These are phyloP conservation scores for Callinectes sapidus DNA, from an alignment of 2,888 invertebrate species.

Conservation along the genomic window DNA sequence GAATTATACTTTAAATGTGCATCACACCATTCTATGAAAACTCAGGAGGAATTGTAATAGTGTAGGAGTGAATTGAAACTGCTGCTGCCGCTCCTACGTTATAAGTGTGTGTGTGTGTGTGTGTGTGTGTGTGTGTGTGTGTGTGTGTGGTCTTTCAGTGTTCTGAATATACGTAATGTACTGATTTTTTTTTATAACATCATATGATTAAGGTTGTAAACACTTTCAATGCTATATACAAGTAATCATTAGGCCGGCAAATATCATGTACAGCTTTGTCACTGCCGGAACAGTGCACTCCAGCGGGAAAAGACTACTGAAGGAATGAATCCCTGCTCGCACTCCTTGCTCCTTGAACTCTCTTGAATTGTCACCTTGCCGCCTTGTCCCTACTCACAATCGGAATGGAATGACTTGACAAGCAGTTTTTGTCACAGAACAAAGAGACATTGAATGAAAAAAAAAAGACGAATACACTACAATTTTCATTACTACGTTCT, in stretches of 20 bases:
- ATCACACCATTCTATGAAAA: too few relatives aligned
- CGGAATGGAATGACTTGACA: not conserved
- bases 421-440: not conserved
- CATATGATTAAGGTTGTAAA: not conserved
- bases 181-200: not conserved
- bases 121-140: not conserved
- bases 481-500: not conserved
- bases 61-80: not conserved
- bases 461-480: not conserved
- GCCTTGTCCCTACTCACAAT: not conserved
- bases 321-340: not conserved
- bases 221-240: not conserved
- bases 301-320: not conserved
- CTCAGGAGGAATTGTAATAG: too few relatives aligned
- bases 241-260: not conserved
- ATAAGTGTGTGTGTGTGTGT: constrained; percentile 7
- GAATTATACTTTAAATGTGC: too few relatives aligned
- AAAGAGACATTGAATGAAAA: not conserved
- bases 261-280: not conserved
- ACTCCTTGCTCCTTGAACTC: not conserved
- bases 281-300: not conserved
- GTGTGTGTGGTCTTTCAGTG: not conserved
- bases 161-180: not conserved
- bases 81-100: not conserved
- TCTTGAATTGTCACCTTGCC: not conserved